Conservation (phyloP, 2,888 invertebrate genomes). For the Alloplasta piceator region DNA sequence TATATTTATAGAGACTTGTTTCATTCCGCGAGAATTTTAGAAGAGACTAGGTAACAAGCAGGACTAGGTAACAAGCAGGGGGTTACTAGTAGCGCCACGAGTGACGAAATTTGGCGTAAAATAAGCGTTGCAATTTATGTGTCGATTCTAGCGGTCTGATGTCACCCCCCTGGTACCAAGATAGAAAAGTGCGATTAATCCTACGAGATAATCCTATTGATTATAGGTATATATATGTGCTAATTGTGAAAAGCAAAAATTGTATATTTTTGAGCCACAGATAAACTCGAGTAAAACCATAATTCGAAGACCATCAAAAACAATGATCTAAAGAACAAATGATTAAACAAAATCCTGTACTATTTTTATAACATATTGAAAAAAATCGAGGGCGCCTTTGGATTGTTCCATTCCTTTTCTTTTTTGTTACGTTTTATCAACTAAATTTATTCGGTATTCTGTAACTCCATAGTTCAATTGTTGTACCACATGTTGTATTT, state of each 20-base stretch:
- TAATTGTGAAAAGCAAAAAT: slow-evolving; percentile 13
- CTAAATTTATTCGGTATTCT: not conserved
- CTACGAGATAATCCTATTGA: not conserved
- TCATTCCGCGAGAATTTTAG: slow-evolving; percentile 38
- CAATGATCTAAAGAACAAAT: slow-evolving; percentile 20
- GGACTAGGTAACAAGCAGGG: too few species aligned
- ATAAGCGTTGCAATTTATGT: too few species aligned
- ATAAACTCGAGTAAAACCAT: slow-evolving; percentile 16
- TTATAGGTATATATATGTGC: slow-evolving; percentile 4
- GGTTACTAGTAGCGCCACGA: too few species aligned
- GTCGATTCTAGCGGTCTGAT: too few species aligned
- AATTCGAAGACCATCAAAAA: slow-evolving; percentile 19
- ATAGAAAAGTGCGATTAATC: slow-evolving; percentile 40
- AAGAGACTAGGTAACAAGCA: slow-evolving; percentile 31
- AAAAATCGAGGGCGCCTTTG: slow-evolving; percentile 27
- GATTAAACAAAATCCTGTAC: slow-evolving; percentile 39
- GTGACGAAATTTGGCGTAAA: too few species aligned
- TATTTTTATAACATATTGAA: slow-evolving; percentile 53
- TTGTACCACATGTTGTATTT: slow-evolving; percentile 40
- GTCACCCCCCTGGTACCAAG: too few species aligned
- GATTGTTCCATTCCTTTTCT: slow-evolving; percentile 6
- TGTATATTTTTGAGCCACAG: slow-evolving; percentile 47
- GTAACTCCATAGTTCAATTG: slow-evolving; percentile 18
- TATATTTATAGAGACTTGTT: slow-evolving; percentile 46
- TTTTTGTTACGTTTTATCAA: slow-evolving; percentile 12